Base-by-base conservation (phyloP, 2,888 invertebrate genomes). In the Netelia melanura region DNA sequence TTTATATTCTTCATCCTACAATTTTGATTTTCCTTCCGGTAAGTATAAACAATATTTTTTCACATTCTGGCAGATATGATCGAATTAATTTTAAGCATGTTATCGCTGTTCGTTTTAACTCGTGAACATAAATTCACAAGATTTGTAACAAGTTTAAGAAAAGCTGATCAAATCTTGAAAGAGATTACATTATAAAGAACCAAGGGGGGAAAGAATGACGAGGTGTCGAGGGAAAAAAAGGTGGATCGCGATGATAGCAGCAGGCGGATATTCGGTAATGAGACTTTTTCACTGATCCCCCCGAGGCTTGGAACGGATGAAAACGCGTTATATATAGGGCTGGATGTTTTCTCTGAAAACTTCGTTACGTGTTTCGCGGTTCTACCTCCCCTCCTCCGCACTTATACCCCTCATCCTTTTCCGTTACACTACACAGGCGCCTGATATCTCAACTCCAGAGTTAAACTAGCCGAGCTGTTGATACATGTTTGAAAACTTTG, bases 341-440 rank as follows among this genome's bases (percentile, higher is more conserved):
- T 81, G 85, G 87, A 88, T 90, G 89, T 89, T 91, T 89, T 90
- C 88, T 88, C 88, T 88, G 89, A 88, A 89, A 91, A 91, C 88
- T 89, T 88, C 87, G 87, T 90, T 91, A 89, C 84, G 81, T 81
- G 74, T 75, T 81, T 72, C 65, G 83, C 86, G 84, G 87, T 88
- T 82, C 85, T 88, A 43, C 65, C 81, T 62, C 84, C 38, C 82
- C 68, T 56, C 75, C 81, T 81, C 85, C 67, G 54, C 64, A 70
- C 74, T 76, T 77, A 67, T 81, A 71, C 14, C 70, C 43, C 72
- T 21, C 30, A 68, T 38, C 21, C 30, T 48, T 61, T 43, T 30
- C 43, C 43, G 61, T 78, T 74, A 56, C 21, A 68, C 10, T 68
- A 65, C 30, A 38, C 43, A n/a, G 65, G 6, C 75, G 62, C 56